Base-by-base conservation (phyloP, 2,888 invertebrate genomes). In the Acanthopleura granulata region DNA sequence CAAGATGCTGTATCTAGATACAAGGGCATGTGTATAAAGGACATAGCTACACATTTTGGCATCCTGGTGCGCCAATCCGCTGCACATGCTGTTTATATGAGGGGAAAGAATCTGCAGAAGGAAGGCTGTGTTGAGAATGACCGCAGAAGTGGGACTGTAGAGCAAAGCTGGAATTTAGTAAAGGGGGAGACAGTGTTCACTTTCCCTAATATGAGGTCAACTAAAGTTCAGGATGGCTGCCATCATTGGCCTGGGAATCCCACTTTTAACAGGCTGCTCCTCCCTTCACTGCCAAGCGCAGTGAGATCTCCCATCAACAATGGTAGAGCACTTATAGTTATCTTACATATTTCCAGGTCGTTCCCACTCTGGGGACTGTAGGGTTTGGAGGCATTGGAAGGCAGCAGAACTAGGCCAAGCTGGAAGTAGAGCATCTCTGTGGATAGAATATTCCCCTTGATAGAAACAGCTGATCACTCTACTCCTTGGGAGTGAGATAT, bases 141-240 rank as follows among this genome's bases (percentile, higher is more conserved):
- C 9, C 4, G 40, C 40, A 6, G 40, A 3, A 40, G 40, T 40
- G 9, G 3, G 40, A 40, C 40, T 40, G 40, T 40, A 40, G 3
- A 40, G 40, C 9, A 6, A 6, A 9, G 40, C 40, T 40, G 40
- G 9, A 40, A 40, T 40, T 3, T 3, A 40, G 40, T 40, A 9
- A 40, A 40, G 40, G 40, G 40, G 40, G 9, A 6, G 40, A 40
- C 4, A 9, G 40, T 40, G 40, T 40, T 6, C 40, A 40, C 40
- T 40, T 40, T 3, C 40, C 66, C 66, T 27, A 66, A 66, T 66
- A 22, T 27, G 27, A 66, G 66, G 66, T 66, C 66, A 66, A 27
- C 18, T 14, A 66, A 27, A 66, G 66, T 66, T 66, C 66, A 66
- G 27, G 16, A 66, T 27, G 66, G 66, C 66, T 66, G 66, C 22